Percentiles rank a stretch among this genome's conserved stretches.
phyloP scores from a whole-genome alignment of 2,888 invertebrate species.

The Synergus itoensis region DNA sequence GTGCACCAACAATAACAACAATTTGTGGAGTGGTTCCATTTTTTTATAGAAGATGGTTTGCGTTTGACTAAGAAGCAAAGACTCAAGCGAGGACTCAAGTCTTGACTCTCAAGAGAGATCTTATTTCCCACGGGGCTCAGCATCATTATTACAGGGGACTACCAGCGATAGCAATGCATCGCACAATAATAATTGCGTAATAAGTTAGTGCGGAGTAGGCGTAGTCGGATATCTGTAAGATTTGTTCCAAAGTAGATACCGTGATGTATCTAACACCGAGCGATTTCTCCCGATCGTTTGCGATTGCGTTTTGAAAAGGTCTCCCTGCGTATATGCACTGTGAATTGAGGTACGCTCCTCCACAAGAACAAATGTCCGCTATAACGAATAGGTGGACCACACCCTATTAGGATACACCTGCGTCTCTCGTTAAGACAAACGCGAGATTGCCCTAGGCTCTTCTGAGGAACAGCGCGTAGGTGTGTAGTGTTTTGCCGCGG shows the following conservation, averaged over 20 bases:
- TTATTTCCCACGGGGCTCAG: slow-evolving; percentile 39
- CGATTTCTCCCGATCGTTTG: slow-evolving; percentile 26
- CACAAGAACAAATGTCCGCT: slow-evolving; percentile 66
- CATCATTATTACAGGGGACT: slow-evolving; percentile 34
- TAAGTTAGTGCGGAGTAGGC: slow-evolving; percentile 47
- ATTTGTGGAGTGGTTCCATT: background rate
- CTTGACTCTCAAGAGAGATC: background rate
- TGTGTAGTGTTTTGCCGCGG: slow-evolving; percentile 48
- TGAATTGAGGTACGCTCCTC: slow-evolving; percentile 47
- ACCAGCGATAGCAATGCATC: slow-evolving; percentile 36
- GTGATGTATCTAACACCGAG: slow-evolving; percentile 37
- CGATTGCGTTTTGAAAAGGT: slow-evolving; percentile 37
- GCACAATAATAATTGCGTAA: slow-evolving; percentile 55
- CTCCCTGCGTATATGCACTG: slow-evolving; percentile 51
- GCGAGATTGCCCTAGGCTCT: slow-evolving; percentile 59
- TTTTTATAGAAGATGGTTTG: background rate
- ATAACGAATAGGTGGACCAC: slow-evolving; percentile 72
- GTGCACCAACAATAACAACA: background rate
- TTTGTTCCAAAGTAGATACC: slow-evolving; percentile 38
- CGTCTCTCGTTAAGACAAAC: slow-evolving; percentile 64
- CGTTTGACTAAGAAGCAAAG: background rate
- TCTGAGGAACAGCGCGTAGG: slow-evolving; percentile 55
- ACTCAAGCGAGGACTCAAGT: background rate
- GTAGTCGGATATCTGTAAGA: slow-evolving; percentile 47
- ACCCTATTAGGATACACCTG: slow-evolving; percentile 72